These are phyloP conservation scores for Drosophila fuyamai DNA, from an alignment of 1,140 invertebrate genomes.

Conservation along the genomic window DNA sequence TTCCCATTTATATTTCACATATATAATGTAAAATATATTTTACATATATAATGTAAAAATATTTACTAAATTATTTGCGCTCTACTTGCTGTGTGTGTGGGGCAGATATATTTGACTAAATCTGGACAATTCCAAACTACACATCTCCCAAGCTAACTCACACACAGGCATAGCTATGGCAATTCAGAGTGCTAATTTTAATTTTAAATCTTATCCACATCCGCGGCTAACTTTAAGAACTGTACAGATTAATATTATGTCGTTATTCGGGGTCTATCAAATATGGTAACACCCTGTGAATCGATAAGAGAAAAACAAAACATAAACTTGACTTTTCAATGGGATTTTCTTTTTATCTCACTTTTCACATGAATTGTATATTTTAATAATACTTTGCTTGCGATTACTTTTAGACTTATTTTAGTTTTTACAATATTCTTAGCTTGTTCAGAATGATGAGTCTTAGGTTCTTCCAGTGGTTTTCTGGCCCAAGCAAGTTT, in stretches of 20 bases:
- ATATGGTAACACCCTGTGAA: constrained; percentile 37
- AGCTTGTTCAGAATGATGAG: constrained; percentile 30
- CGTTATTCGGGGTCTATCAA: constrained; percentile 6
- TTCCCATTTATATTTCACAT: constrained; percentile 48
- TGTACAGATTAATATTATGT: constrained; percentile 37
- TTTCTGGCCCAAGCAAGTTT: constrained; percentile 14
- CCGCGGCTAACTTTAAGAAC: constrained; percentile 30
- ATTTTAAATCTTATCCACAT: constrained; percentile 14
- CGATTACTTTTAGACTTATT: constrained; percentile 61
- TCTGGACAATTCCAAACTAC: constrained; percentile 2
- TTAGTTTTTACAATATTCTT: constrained; percentile 69
- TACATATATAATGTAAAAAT: constrained; percentile 55
- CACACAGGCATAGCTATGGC: constrained; percentile 24
- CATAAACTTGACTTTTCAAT: constrained; percentile 35
- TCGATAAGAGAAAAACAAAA: constrained; percentile 39
- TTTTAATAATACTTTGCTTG: constrained; percentile 79
- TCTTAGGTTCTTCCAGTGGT: constrained; percentile 14
- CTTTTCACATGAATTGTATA: constrained; percentile 56
- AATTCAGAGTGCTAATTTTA: constrained; percentile 39
- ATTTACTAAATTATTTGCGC: constrained; percentile 31
- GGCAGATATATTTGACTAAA: constrained; percentile 1
- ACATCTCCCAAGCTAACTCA: not conserved
- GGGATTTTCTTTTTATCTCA: constrained; percentile 37
- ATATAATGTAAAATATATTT: constrained; percentile 54
- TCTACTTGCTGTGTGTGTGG: constrained; percentile 10